Evolutionary conservation across 2,888 invertebrate species (phyloP).

Genomic region (Homarus gammarus): DNA sequence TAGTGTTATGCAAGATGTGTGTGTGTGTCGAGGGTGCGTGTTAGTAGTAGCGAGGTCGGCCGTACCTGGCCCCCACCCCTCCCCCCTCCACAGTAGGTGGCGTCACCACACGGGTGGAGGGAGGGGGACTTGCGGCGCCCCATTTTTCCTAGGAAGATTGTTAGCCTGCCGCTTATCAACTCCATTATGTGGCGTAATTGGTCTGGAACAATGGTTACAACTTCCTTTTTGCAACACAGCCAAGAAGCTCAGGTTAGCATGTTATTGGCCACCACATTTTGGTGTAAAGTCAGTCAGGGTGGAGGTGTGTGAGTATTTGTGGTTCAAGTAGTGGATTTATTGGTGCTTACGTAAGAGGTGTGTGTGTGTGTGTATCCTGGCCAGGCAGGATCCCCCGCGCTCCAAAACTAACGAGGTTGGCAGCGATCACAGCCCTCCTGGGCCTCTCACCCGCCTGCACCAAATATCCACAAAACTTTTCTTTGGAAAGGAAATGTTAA

Average conservation of each 20-base stretch:
- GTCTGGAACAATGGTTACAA: slow-evolving; percentile 34
- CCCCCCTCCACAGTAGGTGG: background rate
- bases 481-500: background rate
- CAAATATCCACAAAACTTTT: background rate
- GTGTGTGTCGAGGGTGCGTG: background rate
- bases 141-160: slow-evolving; percentile 22
- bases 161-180: slow-evolving; percentile 22
- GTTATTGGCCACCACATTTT: background rate
- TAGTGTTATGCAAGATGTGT: background rate
- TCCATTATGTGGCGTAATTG: slow-evolving; percentile 39
- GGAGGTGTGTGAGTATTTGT: slow-evolving; percentile 17
- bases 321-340: slow-evolving; percentile 6
- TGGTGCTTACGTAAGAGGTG: slow-evolving; percentile 10
- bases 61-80: background rate
- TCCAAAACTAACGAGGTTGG: background rate
- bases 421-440: background rate
- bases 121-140: background rate
- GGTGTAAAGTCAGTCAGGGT: slow-evolving; percentile 9
- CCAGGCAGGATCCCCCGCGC: background rate
- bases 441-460: background rate
- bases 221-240: slow-evolving; percentile 26
- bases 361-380: background rate
- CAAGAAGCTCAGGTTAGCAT: background rate
- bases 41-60: background rate
- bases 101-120: background rate